Evolutionary conservation across 2,888 invertebrate genomes (phyloP).

Genomic region (Apamea crenata): DNA sequence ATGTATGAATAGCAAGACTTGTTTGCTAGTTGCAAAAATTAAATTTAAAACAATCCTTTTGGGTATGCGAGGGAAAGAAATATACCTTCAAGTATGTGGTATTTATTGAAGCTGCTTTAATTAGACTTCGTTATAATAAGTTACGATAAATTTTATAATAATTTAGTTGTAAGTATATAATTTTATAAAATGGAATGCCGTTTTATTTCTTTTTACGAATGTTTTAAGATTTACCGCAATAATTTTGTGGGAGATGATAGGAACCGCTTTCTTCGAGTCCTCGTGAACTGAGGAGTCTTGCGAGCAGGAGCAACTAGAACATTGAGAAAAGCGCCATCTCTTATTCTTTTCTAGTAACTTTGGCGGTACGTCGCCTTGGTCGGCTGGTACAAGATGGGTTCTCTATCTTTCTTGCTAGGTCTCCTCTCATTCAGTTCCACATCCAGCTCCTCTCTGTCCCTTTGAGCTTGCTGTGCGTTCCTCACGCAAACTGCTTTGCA

Average conservation of each 20-base stretch:
- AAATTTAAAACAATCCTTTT: slow-evolving; percentile 29
- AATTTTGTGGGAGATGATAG: neutral
- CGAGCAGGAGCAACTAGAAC: slow-evolving; percentile 4
- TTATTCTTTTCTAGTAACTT: slow-evolving; percentile 43
- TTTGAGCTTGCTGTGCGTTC: slow-evolving; percentile 46
- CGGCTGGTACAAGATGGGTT: slow-evolving; percentile 43
- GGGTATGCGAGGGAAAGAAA: slow-evolving; percentile 45
- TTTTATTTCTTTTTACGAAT: slow-evolving; percentile 55
- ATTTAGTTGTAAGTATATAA: slow-evolving; percentile 52
- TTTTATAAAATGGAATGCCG: slow-evolving; percentile 37
- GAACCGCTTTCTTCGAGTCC: neutral
- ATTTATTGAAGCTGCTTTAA: slow-evolving; percentile 87
- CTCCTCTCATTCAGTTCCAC: slow-evolving; percentile 55
- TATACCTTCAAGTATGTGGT: slow-evolving; percentile 62
- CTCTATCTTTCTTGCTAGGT: slow-evolving; percentile 12
- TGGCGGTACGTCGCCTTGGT: slow-evolving; percentile 18
- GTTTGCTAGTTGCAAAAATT: slow-evolving; percentile 30
- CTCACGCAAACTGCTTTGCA: slow-evolving; percentile 79
- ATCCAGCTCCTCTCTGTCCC: slow-evolving; percentile 31
- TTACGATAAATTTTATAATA: slow-evolving; percentile 31
- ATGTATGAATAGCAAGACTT: slow-evolving; percentile 19
- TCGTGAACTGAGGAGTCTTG: neutral
- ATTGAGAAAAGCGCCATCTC: slow-evolving; percentile 67
- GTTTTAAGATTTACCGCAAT: neutral
- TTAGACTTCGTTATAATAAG: slow-evolving; percentile 71